phyloP scores from a whole-genome alignment of 2,888 invertebrate species.

The Drepana falcataria region DNA sequence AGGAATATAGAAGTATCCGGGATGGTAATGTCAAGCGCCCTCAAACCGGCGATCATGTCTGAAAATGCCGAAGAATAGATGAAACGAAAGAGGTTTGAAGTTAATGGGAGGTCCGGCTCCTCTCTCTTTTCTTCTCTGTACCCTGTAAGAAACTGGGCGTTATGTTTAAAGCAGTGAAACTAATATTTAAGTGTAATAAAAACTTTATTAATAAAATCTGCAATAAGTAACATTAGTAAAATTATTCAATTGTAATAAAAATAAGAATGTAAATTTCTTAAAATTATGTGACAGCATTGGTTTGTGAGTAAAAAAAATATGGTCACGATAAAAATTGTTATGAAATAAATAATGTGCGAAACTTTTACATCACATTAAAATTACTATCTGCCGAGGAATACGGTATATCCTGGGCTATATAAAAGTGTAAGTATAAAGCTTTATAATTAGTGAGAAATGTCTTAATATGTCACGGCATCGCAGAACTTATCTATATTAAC shows the following conservation, averaged over 20 bases:
- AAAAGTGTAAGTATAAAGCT: too few relatives aligned
- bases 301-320: slow-evolving; percentile 8
- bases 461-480: background rate
- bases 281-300: slow-evolving; percentile 7
- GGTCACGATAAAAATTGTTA: background rate
- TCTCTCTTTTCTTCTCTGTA: too few relatives aligned
- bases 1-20: too few relatives aligned
- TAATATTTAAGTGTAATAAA: slow-evolving; percentile 14
- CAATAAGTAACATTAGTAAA: slow-evolving; percentile 46
- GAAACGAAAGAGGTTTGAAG: too few relatives aligned
- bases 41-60: too few relatives aligned
- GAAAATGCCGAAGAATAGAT: too few relatives aligned
- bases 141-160: too few relatives aligned
- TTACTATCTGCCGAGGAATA: too few relatives aligned
- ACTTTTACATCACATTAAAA: background rate
- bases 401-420: too few relatives aligned
- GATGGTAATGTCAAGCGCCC: too few relatives aligned
- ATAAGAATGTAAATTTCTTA: slow-evolving; percentile 4
- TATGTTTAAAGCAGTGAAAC: background rate
- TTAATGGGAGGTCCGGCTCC: too few relatives aligned
- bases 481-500: too few relatives aligned
- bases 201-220: slow-evolving; percentile 43
- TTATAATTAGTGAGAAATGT: background rate
- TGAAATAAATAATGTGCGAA: background rate
- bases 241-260: background rate